Conservation (phyloP, 2,888 invertebrate species). For the Augiades crinisus region DNA sequence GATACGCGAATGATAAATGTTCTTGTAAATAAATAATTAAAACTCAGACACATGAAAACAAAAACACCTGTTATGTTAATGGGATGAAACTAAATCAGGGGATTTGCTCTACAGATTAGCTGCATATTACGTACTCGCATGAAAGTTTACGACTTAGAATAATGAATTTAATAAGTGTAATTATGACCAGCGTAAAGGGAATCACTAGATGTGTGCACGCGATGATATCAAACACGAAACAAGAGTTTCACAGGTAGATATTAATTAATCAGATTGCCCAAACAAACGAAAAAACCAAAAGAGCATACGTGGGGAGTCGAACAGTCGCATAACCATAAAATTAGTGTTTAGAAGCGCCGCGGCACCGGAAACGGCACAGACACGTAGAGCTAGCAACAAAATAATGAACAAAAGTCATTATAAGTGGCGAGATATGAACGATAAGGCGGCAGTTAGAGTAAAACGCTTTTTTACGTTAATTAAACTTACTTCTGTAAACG, state of each 20-base stretch:
- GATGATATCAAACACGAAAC: conserved; percentile 34
- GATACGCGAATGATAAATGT: not conserved
- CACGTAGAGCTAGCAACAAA: conserved; percentile 63
- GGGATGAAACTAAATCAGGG: not conserved
- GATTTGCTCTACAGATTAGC: conserved; percentile 15
- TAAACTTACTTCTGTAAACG: conserved; percentile 78
- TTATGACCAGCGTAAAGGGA: conserved; percentile 29
- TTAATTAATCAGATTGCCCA: conserved; percentile 54
- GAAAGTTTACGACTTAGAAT: conserved; percentile 29
- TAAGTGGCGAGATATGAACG: conserved; percentile 67
- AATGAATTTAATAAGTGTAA: conserved; percentile 33
- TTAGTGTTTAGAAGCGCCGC: conserved; percentile 60
- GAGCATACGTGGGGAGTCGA: conserved; percentile 50
- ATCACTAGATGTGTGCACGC: conserved; percentile 24
- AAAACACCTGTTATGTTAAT: conserved; percentile 3
- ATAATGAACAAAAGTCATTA: conserved; percentile 79
- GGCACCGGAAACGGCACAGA: conserved; percentile 65
- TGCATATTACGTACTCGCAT: conserved; percentile 1
- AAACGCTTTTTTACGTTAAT: conserved; percentile 80
- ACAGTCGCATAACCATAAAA: conserved; percentile 65
- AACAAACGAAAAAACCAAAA: conserved; percentile 42
- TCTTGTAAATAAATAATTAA: not conserved
- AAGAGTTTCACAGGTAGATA: conserved; percentile 47
- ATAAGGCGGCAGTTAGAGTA: conserved; percentile 72
- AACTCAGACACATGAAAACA: not conserved